phyloP scores from a whole-genome alignment of 92 coral and sea anemone species.

The Porites divaricata region DNA sequence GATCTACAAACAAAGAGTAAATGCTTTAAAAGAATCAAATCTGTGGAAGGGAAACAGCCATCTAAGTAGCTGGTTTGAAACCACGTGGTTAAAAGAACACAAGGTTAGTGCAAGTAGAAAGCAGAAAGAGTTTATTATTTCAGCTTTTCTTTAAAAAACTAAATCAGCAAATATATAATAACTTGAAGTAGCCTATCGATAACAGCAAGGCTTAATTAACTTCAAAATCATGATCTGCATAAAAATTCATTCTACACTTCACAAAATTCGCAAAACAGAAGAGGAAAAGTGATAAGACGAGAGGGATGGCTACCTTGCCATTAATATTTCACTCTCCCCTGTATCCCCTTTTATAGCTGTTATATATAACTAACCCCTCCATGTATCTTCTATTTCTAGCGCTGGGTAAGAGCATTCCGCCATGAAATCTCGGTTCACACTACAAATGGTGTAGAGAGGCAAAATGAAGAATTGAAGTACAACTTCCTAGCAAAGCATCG shows the following conservation, averaged over 20 bases:
- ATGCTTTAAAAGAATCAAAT: constrained; percentile 3
- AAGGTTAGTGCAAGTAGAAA: neutral
- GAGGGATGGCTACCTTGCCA: no score
- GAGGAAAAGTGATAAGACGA: no score
- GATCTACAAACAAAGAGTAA: neutral
- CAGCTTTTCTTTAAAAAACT: no score
- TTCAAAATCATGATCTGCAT: no score
- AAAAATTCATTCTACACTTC: no score
- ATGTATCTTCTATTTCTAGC: constrained; percentile 22
- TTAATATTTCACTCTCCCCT: no score
- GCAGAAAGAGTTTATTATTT: neutral
- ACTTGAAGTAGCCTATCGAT: no score
- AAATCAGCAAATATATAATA: no score
- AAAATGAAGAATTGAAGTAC: constrained; percentile 58
- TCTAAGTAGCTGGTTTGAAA: constrained; percentile 8
- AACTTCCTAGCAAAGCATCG: constrained; percentile 57
- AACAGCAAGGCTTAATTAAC: no score
- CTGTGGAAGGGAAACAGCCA: constrained; percentile 12
- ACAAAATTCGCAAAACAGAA: no score
- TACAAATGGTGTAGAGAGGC: constrained; percentile 58
- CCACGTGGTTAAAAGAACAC: neutral
- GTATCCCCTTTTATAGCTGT: neutral
- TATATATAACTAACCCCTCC: neutral
- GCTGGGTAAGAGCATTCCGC: constrained; percentile 62
- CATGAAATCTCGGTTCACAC: constrained; percentile 42